These are phyloP conservation scores for Zaprionus africanus DNA, from an alignment of 1,140 invertebrate genomes.

Conservation along the genomic window DNA sequence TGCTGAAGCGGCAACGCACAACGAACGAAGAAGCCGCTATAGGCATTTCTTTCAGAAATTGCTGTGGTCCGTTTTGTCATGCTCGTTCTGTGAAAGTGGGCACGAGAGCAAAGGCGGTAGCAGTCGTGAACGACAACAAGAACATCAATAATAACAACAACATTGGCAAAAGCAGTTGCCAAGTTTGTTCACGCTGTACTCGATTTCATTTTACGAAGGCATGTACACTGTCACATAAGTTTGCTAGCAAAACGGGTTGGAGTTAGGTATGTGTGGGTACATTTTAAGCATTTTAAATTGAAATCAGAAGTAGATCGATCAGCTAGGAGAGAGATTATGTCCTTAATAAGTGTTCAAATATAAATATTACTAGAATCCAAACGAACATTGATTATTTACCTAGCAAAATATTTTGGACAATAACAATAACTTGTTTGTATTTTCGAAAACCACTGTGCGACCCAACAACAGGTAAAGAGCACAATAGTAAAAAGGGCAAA, in stretches of 20 bases:
- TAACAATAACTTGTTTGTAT: too few relatives aligned
- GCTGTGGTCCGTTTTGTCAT: conserved; percentile 35
- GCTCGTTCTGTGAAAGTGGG: conserved; percentile 75
- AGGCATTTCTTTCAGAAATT: conserved; percentile 41
- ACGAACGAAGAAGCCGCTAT: conserved; percentile 49
- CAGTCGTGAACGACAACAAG: conserved; percentile 46
- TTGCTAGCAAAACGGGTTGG: conserved; percentile 27
- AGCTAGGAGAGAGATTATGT: neutral
- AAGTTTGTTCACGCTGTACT: conserved; percentile 70
- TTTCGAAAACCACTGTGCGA: conserved; percentile 52
- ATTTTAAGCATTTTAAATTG: neutral
- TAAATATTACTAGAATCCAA: too few relatives aligned
- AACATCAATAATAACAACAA: conserved; percentile 36
- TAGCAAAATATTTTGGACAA: too few relatives aligned
- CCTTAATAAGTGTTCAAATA: neutral
- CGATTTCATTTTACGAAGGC: conserved; percentile 70
- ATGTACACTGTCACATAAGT: conserved; percentile 43
- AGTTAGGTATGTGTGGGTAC: neutral
- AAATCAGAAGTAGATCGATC: neutral
- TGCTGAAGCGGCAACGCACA: conserved; percentile 11
- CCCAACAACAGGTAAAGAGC: conserved; percentile 54
- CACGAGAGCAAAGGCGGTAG: conserved; percentile 63
- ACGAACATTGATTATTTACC: too few relatives aligned
- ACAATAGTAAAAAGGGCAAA: conserved; percentile 39
- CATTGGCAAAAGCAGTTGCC: conserved; percentile 66